These are phyloP conservation scores for Cantharis nigra DNA, from an alignment of 2,888 invertebrate species.

Conservation along the genomic window DNA sequence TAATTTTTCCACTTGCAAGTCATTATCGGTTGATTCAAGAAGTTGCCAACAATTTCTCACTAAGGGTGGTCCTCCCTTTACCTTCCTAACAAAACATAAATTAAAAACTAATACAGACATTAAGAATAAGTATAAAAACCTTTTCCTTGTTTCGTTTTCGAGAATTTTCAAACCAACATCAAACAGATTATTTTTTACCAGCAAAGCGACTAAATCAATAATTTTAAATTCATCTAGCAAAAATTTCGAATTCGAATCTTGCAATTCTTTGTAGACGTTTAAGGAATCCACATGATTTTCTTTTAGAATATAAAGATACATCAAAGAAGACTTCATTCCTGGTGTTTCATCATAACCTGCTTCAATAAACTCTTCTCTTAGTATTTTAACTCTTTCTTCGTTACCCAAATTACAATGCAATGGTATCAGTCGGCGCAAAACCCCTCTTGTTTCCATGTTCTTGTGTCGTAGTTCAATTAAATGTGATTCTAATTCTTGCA, in stretches of 20 bases:
- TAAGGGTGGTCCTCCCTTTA: conserved; percentile 56
- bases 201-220: conserved; percentile 64
- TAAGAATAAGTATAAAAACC: conserved; percentile 45
- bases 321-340: conserved; percentile 69
- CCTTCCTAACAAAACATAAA: conserved; percentile 42
- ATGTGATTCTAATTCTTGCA: conserved; percentile 66
- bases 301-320: conserved; percentile 64
- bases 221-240: conserved; percentile 68
- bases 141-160: conserved; percentile 57
- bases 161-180: conserved; percentile 59
- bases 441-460: conserved; percentile 68
- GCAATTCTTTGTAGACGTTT: conserved; percentile 59
- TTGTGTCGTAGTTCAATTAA: conserved; percentile 68
- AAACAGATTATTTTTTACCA: conserved; percentile 59
- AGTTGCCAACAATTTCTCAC: conserved; percentile 66
- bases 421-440: conserved; percentile 66
- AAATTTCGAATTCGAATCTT: conserved; percentile 60
- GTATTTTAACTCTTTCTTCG: conserved; percentile 59
- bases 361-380: conserved; percentile 59
- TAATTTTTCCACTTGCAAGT: conserved; percentile 56
- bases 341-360: conserved; percentile 59
- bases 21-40: conserved; percentile 59
- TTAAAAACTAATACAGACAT: neutral
- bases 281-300: conserved; percentile 63
- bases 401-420: conserved; percentile 62